Conservation (phyloP, 2,888 invertebrate genomes). For the Phrixothrix hirtus region DNA sequence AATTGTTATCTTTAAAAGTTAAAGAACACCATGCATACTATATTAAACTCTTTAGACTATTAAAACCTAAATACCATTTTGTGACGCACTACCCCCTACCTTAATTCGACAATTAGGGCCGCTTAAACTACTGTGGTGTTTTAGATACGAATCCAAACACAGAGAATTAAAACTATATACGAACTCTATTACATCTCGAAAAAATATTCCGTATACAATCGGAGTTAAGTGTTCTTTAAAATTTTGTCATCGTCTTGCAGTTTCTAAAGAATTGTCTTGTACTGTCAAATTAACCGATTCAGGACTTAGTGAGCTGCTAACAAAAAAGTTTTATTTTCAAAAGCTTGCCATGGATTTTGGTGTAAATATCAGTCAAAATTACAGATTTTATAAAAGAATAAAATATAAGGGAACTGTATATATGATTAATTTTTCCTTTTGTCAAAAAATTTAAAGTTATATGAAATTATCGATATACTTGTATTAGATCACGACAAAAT, state of each 20-base stretch:
- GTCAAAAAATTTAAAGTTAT: constrained; percentile 1
- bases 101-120: too few relatives aligned
- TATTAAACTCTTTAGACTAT: too few relatives aligned
- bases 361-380: too few relatives aligned
- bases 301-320: too few relatives aligned
- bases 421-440: background rate
- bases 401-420: constrained; percentile 2
- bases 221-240: background rate
- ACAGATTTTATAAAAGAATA: background rate
- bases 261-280: too few relatives aligned
- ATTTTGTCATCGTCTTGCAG: background rate
- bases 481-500: background rate
- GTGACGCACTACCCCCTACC: too few relatives aligned
- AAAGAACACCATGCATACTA: background rate
- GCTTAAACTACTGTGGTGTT: constrained; percentile 6
- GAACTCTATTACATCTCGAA: background rate
- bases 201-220: background rate
- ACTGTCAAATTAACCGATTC: too few relatives aligned
- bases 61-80: too few relatives aligned
- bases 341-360: too few relatives aligned
- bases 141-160: constrained; percentile 3
- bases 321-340: too few relatives aligned
- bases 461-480: too few relatives aligned
- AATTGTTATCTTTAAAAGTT: background rate
- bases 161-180: constrained; percentile 5